These are phyloP conservation scores for Eurypyga helias DNA, from an alignment of 2,113 vertebrate species.

Conservation along the genomic window DNA sequence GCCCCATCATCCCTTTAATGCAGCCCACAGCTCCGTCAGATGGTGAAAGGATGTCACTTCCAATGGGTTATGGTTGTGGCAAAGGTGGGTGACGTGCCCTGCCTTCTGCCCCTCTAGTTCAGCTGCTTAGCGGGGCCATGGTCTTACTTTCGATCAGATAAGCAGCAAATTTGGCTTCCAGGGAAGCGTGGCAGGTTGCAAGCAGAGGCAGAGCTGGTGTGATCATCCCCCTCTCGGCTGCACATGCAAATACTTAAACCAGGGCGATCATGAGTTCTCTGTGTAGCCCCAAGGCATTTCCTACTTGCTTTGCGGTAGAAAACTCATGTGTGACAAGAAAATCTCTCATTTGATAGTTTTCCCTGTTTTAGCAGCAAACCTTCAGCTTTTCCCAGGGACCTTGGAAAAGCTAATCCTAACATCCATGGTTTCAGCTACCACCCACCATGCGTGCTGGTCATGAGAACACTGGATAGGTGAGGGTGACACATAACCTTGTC, in stretches of 20 bases:
- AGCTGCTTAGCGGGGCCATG: neutral
- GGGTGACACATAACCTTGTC: neutral
- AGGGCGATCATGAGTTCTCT: accelerated
- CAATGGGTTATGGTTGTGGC: neutral
- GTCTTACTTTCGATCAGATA: neutral
- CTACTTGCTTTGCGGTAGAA: neutral
- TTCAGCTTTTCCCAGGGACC: neutral
- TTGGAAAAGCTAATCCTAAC: neutral
- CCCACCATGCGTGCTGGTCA: accelerated
- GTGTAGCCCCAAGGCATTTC: neutral
- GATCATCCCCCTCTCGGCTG: neutral
- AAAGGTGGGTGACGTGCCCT: neutral
- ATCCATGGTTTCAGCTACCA: neutral
- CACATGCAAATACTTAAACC: neutral
- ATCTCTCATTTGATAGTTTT: neutral
- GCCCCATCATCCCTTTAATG: neutral
- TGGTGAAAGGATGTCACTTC: neutral
- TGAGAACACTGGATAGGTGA: neutral
- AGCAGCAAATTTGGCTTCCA: neutral
- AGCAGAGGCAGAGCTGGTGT: neutral
- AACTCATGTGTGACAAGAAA: neutral
- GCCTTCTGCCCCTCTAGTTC: neutral
- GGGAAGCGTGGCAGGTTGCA: neutral
- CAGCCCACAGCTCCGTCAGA: neutral
- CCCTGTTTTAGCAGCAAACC: neutral